These are phyloP conservation scores for Diuraphis noxia DNA, from an alignment of 1,140 invertebrate species.

Conservation along the genomic window DNA sequence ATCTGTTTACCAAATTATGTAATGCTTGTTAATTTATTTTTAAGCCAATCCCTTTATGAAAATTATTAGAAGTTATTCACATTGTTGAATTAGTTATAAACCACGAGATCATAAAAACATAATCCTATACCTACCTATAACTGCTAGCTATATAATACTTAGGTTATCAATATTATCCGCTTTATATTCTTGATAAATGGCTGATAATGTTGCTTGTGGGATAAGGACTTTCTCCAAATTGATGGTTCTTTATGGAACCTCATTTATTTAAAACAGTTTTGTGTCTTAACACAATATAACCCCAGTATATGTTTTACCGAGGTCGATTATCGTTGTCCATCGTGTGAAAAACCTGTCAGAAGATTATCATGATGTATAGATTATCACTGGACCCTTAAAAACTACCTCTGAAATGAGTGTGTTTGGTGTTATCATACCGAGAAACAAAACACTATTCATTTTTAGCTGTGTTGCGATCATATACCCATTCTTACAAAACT, in stretches of 20 bases:
- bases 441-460: background rate
- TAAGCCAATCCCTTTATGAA: background rate
- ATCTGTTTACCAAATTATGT: background rate
- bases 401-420: background rate
- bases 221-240: slow-evolving; percentile 5
- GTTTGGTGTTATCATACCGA: background rate
- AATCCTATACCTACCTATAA: background rate
- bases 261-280: slow-evolving; percentile 5
- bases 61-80: background rate
- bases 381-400: background rate
- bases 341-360: background rate
- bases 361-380: background rate
- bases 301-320: background rate
- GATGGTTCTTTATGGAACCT: background rate
- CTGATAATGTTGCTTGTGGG: background rate
- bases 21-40: background rate
- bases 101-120: background rate
- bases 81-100: background rate
- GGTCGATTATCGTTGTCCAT: slow-evolving; percentile 1
- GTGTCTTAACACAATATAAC: background rate
- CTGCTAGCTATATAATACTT: background rate
- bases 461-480: background rate
- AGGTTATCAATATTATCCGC: background rate
- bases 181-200: slow-evolving; percentile 6
- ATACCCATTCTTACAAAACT: background rate